Evolutionary conservation across 2,113 vertebrate species (phyloP).

Genomic region (Ondatra zibethicus): DNA sequence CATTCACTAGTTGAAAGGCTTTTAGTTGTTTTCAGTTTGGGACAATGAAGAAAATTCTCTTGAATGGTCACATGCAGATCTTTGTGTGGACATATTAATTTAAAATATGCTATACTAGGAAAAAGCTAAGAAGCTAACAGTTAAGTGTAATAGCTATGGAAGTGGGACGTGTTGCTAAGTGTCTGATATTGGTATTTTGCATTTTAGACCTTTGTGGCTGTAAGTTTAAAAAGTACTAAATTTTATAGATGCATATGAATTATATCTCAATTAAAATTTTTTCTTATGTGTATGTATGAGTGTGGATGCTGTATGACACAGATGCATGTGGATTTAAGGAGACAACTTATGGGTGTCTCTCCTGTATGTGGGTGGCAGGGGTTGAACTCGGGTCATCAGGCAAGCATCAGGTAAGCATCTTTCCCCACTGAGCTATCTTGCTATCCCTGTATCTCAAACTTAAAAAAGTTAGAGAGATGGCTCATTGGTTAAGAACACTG

Average conservation of each 20-base stretch:
- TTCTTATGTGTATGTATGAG: neutral
- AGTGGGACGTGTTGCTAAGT: neutral
- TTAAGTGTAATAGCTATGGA: neutral
- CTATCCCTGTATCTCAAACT: neutral
- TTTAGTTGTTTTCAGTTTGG: conserved; percentile 32
- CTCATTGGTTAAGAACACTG: neutral
- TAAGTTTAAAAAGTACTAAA: neutral
- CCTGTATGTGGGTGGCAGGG: neutral
- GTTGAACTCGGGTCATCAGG: too few relatives aligned
- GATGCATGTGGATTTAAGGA: neutral
- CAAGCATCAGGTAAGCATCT: neutral
- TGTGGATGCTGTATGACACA: neutral
- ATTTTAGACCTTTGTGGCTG: conserved; percentile 42
- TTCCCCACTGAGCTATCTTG: neutral
- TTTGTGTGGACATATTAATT: neutral
- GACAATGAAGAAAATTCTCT: conserved; percentile 17
- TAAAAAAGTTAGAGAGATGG: neutral
- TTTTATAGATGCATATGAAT: neutral
- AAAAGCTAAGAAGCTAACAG: conserved; percentile 1
- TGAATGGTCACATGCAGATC: conserved; percentile 1
- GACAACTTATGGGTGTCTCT: neutral
- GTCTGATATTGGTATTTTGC: conserved; percentile 4
- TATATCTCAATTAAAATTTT: neutral
- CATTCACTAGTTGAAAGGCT: neutral
- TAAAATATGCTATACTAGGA: conserved; percentile 17